Evolutionary conservation across 2,797 vertebrate genomes (phyloP).

Genomic region (Enteromius anoplus): DNA sequence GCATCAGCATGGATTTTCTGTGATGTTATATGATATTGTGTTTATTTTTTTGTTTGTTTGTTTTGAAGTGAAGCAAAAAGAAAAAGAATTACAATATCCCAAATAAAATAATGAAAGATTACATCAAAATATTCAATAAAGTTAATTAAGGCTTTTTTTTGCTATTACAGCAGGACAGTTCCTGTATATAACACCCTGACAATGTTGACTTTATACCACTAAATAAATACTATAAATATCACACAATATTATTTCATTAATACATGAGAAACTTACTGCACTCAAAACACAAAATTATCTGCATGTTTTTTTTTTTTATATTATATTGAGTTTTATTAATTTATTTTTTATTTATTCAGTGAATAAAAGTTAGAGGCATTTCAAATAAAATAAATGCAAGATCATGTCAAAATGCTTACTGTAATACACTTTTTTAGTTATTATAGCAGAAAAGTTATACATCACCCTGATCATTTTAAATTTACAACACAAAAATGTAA

Average conservation of each 20-base stretch:
- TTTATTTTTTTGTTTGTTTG: neutral
- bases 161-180: neutral
- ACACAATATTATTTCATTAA: neutral
- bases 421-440: neutral
- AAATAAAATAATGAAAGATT: neutral
- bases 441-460: neutral
- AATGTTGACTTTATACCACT: neutral
- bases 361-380: neutral
- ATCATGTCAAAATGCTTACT: neutral
- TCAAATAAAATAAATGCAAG: neutral
- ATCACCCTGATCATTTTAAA: neutral
- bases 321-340: neutral
- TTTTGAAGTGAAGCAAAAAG: too few relatives aligned
- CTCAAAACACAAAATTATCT: neutral
- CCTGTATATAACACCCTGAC: neutral
- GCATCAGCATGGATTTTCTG: neutral
- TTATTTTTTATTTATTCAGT: neutral
- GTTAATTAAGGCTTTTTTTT: neutral
- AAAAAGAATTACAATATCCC: neutral
- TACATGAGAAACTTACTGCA: neutral
- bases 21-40: neutral
- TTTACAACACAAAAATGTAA: neutral
- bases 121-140: neutral
- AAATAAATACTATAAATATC: too few relatives aligned
- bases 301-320: neutral